Evolutionary conservation across 2,888 invertebrate species (phyloP).

Genomic region (Epistrophe eligans): DNA sequence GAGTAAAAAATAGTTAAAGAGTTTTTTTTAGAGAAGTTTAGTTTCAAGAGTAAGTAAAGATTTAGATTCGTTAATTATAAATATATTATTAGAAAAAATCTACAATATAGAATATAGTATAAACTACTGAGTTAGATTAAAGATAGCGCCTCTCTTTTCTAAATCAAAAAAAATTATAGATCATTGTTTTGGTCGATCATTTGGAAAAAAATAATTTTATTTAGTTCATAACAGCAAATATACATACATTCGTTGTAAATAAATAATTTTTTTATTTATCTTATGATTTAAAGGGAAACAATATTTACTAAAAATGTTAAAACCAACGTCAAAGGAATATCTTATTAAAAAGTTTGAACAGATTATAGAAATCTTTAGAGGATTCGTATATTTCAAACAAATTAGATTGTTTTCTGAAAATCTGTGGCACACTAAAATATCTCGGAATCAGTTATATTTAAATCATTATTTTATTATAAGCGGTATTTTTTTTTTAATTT

Average conservation of each 20-base stretch:
- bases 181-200: background rate
- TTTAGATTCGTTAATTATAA: background rate
- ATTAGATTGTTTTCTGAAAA: too few relatives aligned
- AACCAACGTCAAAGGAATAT: too few relatives aligned
- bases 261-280: background rate
- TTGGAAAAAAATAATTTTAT: background rate
- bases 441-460: too few relatives aligned
- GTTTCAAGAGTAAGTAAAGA: background rate
- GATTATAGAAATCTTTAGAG: too few relatives aligned
- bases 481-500: too few relatives aligned
- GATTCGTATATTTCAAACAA: too few relatives aligned
- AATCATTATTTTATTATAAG: too few relatives aligned
- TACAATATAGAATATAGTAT: conserved; percentile 16
- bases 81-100: conserved; percentile 2
- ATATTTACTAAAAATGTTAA: background rate
- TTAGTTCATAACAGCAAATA: background rate
- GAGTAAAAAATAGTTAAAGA: conserved; percentile 1
- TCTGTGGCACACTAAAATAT: too few relatives aligned
- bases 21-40: background rate
- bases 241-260: conserved; percentile 39
- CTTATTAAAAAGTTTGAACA: too few relatives aligned
- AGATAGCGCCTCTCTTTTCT: background rate
- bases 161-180: background rate
- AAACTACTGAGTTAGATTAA: background rate
- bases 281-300: conserved; percentile 20